Conservation (phyloP, 2,888 invertebrate genomes). For the Leptopilina syphax region DNA sequence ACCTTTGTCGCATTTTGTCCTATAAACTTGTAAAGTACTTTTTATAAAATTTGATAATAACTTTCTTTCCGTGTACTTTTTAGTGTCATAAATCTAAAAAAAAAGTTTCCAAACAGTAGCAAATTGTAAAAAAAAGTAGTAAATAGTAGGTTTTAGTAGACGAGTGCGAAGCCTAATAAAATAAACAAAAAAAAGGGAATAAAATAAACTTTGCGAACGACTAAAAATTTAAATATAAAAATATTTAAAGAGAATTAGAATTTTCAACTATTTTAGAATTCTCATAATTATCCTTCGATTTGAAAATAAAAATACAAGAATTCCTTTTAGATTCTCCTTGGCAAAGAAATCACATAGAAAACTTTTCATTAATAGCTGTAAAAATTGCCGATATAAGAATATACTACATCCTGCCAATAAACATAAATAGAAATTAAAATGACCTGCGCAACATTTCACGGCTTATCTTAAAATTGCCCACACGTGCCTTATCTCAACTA, state of each 20-base stretch:
- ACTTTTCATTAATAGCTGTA: conserved; percentile 14
- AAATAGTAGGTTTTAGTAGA: too few species aligned
- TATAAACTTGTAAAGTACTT: too few species aligned
- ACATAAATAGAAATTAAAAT: conserved; percentile 31
- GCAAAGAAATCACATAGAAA: neutral
- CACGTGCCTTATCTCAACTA: conserved; percentile 36
- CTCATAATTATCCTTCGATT: neutral
- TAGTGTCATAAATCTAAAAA: too few species aligned
- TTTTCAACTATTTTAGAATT: neutral
- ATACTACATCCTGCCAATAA: conserved; percentile 2
- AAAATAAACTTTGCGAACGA: too few species aligned
- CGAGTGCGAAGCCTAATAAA: neutral
- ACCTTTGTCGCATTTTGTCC: too few species aligned
- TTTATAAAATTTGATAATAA: too few species aligned
- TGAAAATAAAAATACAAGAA: neutral
- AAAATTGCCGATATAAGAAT: conserved; percentile 6
- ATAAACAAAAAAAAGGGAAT: neutral
- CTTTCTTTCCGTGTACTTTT: too few species aligned
- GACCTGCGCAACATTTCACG: conserved; percentile 36
- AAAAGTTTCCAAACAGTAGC: too few species aligned
- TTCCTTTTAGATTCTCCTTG: neutral
- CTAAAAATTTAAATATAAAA: neutral
- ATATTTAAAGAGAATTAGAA: neutral
- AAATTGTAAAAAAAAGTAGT: too few species aligned
- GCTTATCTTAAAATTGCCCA: conserved; percentile 35